A percentile compares a stretch with the other conserved stretches of the same genome.
Conservation (phyloP, 1,140 invertebrate species). For the Oedothorax gibbosus region DNA sequence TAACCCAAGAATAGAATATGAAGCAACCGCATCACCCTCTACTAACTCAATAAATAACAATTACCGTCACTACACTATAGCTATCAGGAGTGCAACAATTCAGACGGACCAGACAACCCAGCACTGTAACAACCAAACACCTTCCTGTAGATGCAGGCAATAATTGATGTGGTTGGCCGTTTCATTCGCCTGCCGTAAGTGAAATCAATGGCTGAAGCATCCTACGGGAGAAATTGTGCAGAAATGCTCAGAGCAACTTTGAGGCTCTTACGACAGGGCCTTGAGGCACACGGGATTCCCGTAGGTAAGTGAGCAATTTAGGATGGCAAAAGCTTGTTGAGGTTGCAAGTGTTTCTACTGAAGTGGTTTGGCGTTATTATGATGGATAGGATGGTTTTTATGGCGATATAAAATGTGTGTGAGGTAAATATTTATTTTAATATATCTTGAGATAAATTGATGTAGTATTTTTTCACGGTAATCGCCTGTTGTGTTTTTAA, state of each 20-base stretch:
- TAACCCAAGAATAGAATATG: too few relatives aligned
- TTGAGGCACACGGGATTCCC: not conserved
- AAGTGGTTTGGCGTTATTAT: too few relatives aligned
- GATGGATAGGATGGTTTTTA: too few relatives aligned
- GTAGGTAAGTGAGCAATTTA: too few relatives aligned
- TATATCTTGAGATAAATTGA: too few relatives aligned
- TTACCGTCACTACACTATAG: constrained; percentile 37
- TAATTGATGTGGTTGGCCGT: constrained; percentile 49
- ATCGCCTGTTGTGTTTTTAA: too few relatives aligned
- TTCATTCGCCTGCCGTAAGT: constrained; percentile 39
- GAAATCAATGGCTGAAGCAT: constrained; percentile 40
- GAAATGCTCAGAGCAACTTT: constrained; percentile 4
- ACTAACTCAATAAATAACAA: constrained; percentile 45
- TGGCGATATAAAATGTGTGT: too few relatives aligned
- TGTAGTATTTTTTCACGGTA: too few relatives aligned
- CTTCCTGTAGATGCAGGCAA: constrained; percentile 33
- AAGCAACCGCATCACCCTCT: too few relatives aligned
- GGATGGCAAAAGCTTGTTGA: too few relatives aligned
- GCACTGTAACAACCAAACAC: not conserved
- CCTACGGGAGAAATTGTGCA: constrained; percentile 29
- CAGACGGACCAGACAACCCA: not conserved
- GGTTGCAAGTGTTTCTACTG: too few relatives aligned
- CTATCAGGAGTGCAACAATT: constrained; percentile 32
- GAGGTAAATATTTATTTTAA: too few relatives aligned
- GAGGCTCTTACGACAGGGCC: constrained; percentile 18